Evolutionary conservation across 2,113 vertebrate species (phyloP), one percentile per base, ranked within the genome.

Genomic region (Jacana jacana): DNA sequence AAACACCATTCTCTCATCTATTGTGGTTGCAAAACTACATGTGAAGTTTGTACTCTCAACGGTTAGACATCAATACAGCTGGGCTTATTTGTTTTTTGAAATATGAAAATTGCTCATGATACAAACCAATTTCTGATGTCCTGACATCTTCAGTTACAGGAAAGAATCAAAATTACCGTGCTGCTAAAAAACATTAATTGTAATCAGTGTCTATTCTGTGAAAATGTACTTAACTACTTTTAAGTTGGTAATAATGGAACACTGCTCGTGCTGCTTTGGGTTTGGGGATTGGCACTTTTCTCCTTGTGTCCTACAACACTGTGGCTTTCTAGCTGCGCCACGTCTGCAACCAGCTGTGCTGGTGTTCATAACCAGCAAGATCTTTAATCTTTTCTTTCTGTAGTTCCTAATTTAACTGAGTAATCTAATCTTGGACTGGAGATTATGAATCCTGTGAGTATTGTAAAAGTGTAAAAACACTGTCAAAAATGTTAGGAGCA

Each of bases 1-100:
- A 99, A 98, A 86, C 97, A 99, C 78, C 98, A 99, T 91, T 98
- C 98, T 6, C 94, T 98, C 44, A 89, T 98, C 71, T 98, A 77
- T 72, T 97, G 75, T 95, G 97, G 96, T 96, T 98, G 77, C 95
- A 95, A 87, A 97, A 90, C 81, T 60, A 30, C 40, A 19, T 77
- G 65, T 63, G 61, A 90, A 60, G 75, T 87, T 93, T 93, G 73
- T 83, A 33, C 39, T 91, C 28, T 40, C 37, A 91, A 71, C 55
- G 57, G 39, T 68, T 95, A 95, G 70, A 60, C 44, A 51, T 72
- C n/a, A 61, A 33, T 35, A 27, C 11, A 76, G 22, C 5, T 12
- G 3, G n/a, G n/a, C n/a, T n/a, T n/a, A n/a, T n/a, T n/a, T n/a
- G n/a, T n/a, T n/a, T n/a, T n/a, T n/a, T n/a, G n/a, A n/a, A n/a